Evolutionary conservation across 2,888 invertebrate species (phyloP).

Genomic region (Apotomis betuletana): DNA sequence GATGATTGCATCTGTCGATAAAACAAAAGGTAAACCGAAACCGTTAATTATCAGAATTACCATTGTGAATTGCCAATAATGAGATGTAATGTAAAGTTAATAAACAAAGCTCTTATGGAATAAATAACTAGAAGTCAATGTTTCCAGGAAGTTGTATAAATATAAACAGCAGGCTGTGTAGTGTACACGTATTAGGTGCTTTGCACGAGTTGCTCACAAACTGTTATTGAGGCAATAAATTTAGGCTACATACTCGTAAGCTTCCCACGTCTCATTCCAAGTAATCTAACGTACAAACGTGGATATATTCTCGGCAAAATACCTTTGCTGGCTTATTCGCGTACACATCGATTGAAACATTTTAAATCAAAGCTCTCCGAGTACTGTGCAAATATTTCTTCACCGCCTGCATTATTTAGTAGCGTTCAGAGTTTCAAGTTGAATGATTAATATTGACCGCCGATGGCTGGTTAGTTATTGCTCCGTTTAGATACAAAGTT

Average conservation of each 20-base stretch:
- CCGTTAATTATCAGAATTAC: too few relatives aligned
- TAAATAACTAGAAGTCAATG: background rate
- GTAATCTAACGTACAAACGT: conserved; percentile 32
- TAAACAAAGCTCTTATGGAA: too few relatives aligned
- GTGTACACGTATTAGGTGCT: background rate
- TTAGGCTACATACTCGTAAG: conserved; percentile 20
- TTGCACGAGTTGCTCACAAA: conserved; percentile 15
- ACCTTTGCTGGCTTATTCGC: conserved; percentile 25
- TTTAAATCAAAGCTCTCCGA: conserved; percentile 30
- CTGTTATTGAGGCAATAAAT: conserved; percentile 31
- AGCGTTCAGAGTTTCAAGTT: conserved; percentile 19
- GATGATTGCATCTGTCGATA: too few relatives aligned
- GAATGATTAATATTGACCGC: conserved; percentile 10
- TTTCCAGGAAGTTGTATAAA: conserved; percentile 3
- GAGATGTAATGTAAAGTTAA: too few relatives aligned
- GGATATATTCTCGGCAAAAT: conserved; percentile 14
- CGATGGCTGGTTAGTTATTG: background rate
- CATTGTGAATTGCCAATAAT: too few relatives aligned
- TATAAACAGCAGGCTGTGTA: conserved; percentile 4
- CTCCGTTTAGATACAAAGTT: background rate
- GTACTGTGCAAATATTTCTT: conserved; percentile 25
- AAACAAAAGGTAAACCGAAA: too few relatives aligned
- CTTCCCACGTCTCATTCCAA: conserved; percentile 29
- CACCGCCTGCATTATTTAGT: conserved; percentile 31
- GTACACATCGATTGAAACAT: conserved; percentile 27